Conservation (phyloP, 2,888 invertebrate species). For the Epistrophe grossulariae region DNA sequence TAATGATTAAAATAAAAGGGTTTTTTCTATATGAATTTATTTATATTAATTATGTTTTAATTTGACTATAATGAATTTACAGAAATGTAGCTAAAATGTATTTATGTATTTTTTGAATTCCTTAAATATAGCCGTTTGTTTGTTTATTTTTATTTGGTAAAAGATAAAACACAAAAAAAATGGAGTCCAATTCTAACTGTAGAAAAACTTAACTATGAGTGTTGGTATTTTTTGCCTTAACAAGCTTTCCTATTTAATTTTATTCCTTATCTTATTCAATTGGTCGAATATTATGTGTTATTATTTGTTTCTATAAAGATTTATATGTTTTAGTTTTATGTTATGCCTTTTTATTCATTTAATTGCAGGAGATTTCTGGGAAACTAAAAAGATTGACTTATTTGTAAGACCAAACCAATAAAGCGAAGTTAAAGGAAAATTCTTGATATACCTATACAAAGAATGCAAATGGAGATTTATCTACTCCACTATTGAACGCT, state of each 20-base stretch:
- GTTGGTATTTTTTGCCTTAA: conserved; percentile 38
- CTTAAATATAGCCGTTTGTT: conserved; percentile 64
- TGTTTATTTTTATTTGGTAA: conserved; percentile 32
- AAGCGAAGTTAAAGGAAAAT: not conserved
- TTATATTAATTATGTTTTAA: conserved; percentile 58
- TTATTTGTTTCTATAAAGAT: conserved; percentile 68
- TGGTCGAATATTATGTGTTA: conserved; percentile 76
- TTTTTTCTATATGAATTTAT: conserved; percentile 76
- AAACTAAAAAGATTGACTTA: conserved; percentile 1
- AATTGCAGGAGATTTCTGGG: conserved; percentile 34
- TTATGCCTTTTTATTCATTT: conserved; percentile 47
- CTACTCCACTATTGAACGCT: not conserved
- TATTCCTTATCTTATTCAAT: conserved; percentile 76
- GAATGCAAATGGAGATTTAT: not conserved
- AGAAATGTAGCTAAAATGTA: conserved; percentile 73
- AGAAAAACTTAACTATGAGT: conserved; percentile 48
- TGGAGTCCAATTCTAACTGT: conserved; percentile 27
- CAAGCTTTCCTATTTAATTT: conserved; percentile 65
- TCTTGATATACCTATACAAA: not conserved
- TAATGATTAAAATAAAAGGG: conserved; percentile 75
- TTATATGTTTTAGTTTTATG: conserved; percentile 41
- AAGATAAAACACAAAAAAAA: conserved; percentile 8
- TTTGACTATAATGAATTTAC: conserved; percentile 73
- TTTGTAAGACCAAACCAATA: conserved; percentile 2
- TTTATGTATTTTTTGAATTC: conserved; percentile 64